These are phyloP conservation scores for Chitala chitala DNA, from an alignment of 2,113 vertebrate species.

Conservation along the genomic window DNA sequence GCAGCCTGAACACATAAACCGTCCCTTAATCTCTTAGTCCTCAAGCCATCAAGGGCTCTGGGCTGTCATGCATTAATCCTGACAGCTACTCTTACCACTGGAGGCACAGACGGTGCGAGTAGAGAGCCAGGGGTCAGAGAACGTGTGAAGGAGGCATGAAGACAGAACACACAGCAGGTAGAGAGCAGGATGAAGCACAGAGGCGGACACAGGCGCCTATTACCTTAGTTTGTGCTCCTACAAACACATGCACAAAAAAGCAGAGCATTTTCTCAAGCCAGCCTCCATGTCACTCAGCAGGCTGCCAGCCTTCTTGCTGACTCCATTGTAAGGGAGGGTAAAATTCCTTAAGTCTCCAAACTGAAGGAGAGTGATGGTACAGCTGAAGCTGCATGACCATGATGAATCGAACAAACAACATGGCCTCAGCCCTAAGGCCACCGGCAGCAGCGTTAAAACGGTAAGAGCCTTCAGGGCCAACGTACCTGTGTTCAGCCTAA, in stretches of 20 bases:
- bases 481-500: too few species aligned
- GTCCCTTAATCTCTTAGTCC: background rate
- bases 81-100: background rate
- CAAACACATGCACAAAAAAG: constrained; percentile 12
- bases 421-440: background rate
- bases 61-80: background rate
- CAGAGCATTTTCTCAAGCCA: background rate
- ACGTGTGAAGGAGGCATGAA: background rate
- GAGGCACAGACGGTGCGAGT: background rate
- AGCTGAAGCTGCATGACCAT: background rate
- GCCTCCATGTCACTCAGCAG: background rate
- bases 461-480: background rate
- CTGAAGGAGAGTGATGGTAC: background rate
- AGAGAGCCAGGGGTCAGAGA: too few species aligned
- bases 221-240: background rate
- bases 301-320: background rate
- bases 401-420: too few species aligned
- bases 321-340: background rate
- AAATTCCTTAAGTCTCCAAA: background rate
- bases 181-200: too few species aligned
- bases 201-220: background rate
- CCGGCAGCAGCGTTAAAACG: too few species aligned
- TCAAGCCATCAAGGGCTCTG: background rate
- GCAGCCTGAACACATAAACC: background rate
- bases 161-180: background rate